A percentile compares a stretch with the other conserved stretches of the same genome.
Conservation (phyloP, 2,797 vertebrate species). For the Channa striata region DNA sequence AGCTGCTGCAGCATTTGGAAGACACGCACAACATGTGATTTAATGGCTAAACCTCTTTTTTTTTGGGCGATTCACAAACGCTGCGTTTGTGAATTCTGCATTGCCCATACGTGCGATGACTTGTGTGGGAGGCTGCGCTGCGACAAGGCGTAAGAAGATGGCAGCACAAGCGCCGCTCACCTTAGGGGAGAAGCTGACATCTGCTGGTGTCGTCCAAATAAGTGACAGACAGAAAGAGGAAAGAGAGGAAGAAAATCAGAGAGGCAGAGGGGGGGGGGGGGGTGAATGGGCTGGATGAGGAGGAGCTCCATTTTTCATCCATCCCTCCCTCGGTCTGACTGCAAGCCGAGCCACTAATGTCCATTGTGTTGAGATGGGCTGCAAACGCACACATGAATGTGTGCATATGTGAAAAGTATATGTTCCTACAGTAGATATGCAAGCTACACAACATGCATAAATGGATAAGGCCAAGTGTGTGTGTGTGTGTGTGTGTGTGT, state of each 20-base stretch:
- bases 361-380: slow-evolving; percentile 83
- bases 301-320: slow-evolving; percentile 69
- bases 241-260: slow-evolving; percentile 2
- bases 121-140: slow-evolving; percentile 32
- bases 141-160: slow-evolving; percentile 53
- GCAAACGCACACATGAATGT: slow-evolving; percentile 28
- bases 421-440: slow-evolving; percentile 37
- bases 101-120: slow-evolving; percentile 32
- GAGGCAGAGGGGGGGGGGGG: background rate
- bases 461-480: slow-evolving; percentile 39
- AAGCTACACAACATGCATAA: slow-evolving; percentile 50
- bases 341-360: slow-evolving; percentile 84
- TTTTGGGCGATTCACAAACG: background rate
- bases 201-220: slow-evolving; percentile 66
- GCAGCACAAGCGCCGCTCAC: slow-evolving; percentile 33
- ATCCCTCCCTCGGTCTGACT: slow-evolving; percentile 76
- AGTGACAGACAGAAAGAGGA: slow-evolving; percentile 48
- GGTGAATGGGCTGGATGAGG: slow-evolving; percentile 46
- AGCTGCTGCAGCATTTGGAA: slow-evolving; percentile 21
- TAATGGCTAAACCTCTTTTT: slow-evolving; percentile 24
- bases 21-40: slow-evolving; percentile 41
- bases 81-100: slow-evolving; percentile 28
- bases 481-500: slow-evolving; percentile 41
- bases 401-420: slow-evolving; percentile 37
- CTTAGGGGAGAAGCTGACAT: slow-evolving; percentile 61